phyloP scores from a whole-genome alignment of 2,113 vertebrate genomes.

The Pyrgilauda ruficollis region DNA sequence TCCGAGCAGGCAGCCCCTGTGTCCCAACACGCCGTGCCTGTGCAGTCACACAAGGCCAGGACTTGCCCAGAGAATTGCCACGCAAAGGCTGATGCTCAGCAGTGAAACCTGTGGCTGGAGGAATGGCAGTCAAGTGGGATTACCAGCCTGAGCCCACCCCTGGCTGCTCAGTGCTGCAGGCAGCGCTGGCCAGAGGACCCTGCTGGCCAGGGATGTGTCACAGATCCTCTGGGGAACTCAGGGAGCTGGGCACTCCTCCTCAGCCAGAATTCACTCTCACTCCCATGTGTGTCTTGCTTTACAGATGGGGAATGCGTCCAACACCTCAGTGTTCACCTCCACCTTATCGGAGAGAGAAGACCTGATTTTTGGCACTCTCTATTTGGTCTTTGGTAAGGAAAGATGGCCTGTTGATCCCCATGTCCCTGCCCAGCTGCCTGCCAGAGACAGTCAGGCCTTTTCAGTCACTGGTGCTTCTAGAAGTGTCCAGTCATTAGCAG shows the following conservation, averaged over 20 bases:
- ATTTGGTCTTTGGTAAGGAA: slow-evolving; percentile 79
- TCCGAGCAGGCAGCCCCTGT: fast-evolving
- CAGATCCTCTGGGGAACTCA: fast-evolving
- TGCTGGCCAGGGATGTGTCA: neutral
- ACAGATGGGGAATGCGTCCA: slow-evolving; percentile 82
- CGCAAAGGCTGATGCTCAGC: neutral
- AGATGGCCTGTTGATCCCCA: neutral
- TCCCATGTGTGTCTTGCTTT: neutral
- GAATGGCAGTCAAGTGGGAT: neutral
- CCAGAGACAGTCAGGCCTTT: neutral
- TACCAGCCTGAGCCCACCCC: neutral
- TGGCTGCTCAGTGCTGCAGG: neutral
- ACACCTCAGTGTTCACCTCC: slow-evolving; percentile 71
- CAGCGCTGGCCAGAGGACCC: neutral
- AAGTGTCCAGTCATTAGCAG: neutral
- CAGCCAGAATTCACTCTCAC: neutral
- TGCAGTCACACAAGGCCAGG: neutral
- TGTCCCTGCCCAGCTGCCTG: neutral
- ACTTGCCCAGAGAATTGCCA: neutral
- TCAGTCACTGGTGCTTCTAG: neutral
- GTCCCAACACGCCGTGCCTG: fast-evolving
- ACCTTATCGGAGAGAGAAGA: slow-evolving; percentile 79
- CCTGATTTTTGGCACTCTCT: slow-evolving; percentile 78
- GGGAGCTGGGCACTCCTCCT: neutral
- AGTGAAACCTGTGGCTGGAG: neutral